These are phyloP conservation scores for Aldrovandia affinis DNA, from an alignment of 2,797 vertebrate species.

Conservation along the genomic window DNA sequence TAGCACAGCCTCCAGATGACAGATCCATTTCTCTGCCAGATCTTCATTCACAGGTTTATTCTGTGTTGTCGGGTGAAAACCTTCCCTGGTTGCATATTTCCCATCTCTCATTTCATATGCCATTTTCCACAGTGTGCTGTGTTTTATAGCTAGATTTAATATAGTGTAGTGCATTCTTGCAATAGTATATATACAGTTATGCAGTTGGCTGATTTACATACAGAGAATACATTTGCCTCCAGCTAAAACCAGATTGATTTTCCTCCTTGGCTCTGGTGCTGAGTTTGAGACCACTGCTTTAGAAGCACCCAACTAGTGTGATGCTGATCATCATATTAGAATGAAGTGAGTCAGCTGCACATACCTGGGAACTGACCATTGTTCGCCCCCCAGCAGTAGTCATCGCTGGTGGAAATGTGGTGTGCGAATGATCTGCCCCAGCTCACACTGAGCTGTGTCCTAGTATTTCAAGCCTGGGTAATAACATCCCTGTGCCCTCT, in stretches of 20 bases:
- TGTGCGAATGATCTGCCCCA: not conserved
- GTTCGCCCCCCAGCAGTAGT: not conserved
- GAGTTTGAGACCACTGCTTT: too few species aligned
- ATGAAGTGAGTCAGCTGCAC: not conserved
- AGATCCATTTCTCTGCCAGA: constrained; percentile 2
- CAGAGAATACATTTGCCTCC: not conserved
- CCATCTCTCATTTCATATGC: not conserved
- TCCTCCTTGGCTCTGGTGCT: not conserved
- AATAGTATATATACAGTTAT: not conserved
- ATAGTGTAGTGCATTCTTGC: constrained; percentile 2
- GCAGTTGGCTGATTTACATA: constrained; percentile 9
- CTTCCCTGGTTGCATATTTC: not conserved
- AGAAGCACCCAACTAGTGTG: not conserved
- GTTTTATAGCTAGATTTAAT: not conserved
- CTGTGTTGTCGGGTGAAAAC: not conserved
- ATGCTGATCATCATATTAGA: not conserved
- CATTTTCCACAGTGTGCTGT: not conserved
- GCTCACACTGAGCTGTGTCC: not conserved
- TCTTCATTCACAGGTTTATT: constrained; percentile 20
- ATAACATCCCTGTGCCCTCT: not conserved
- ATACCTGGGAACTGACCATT: not conserved
- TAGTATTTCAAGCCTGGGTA: not conserved
- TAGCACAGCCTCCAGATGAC: not conserved
- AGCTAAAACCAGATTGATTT: not conserved
- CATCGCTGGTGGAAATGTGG: not conserved